Conservation (phyloP, 2,888 invertebrate genomes). For the Stegana nigrithorax region DNA sequence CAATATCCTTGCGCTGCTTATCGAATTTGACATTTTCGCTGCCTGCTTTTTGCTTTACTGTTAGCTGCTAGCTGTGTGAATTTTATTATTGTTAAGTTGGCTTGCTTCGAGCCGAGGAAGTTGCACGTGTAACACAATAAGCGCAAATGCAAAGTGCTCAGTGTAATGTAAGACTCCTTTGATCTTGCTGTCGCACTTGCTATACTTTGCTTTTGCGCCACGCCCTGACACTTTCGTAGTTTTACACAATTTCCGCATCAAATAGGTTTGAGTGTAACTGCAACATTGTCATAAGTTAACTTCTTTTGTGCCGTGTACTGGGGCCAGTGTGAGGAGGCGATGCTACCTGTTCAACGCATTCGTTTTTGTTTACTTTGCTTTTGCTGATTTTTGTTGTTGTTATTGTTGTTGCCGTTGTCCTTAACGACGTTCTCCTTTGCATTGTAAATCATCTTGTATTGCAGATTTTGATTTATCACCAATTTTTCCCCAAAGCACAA, state of each 20-base stretch:
- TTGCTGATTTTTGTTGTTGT: neutral
- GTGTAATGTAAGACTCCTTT: slow-evolving; percentile 3
- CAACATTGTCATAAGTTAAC: slow-evolving; percentile 15
- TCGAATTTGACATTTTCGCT: slow-evolving; percentile 1
- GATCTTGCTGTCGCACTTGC: neutral
- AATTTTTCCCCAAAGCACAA: slow-evolving; percentile 13
- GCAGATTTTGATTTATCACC: slow-evolving; percentile 20
- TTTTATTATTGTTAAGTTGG: neutral
- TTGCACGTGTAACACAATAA: too few relatives aligned
- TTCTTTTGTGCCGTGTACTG: neutral
- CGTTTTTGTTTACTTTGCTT: neutral
- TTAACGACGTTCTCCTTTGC: slow-evolving; percentile 11
- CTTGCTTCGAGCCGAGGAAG: too few relatives aligned
- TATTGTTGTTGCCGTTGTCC: neutral
- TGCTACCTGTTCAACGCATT: too few relatives aligned
- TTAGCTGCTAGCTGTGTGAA: too few relatives aligned
- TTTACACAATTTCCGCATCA: slow-evolving; percentile 12
- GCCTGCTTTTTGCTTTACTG: neutral
- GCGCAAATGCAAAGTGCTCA: slow-evolving; percentile 8
- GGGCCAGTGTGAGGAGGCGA: too few relatives aligned
- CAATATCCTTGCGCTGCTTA: neutral
- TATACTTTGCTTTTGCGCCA: neutral
- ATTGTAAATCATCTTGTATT: slow-evolving; percentile 18
- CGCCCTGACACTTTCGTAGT: slow-evolving; percentile 1
- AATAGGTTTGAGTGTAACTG: neutral